Conservation (phyloP, 1,140 invertebrate genomes). For the Calliopsis andreniformis region DNA sequence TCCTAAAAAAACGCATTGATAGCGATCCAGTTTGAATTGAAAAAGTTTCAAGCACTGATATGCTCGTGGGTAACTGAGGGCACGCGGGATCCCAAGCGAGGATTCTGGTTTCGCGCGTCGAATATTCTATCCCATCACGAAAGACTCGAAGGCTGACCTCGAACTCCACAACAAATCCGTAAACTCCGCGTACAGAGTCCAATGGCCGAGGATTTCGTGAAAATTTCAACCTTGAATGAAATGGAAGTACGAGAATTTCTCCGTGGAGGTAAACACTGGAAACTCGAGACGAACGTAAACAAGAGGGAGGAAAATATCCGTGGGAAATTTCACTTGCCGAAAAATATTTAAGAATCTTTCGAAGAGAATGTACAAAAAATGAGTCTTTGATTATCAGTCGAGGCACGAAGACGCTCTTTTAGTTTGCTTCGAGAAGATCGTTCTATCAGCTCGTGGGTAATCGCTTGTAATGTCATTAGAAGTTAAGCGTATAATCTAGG, state of each 20-base stretch:
- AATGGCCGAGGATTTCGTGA: neutral
- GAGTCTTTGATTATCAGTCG: too few relatives aligned
- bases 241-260: neutral
- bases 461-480: too few relatives aligned
- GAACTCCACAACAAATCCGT: neutral
- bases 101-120: conserved; percentile 2
- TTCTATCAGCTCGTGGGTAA: too few relatives aligned
- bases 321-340: too few relatives aligned
- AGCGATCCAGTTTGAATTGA: neutral
- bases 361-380: too few relatives aligned
- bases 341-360: too few relatives aligned
- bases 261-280: neutral
- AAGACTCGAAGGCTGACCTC: conserved; percentile 1
- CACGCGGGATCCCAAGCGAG: neutral
- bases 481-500: too few relatives aligned
- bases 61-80: neutral
- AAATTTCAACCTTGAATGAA: neutral
- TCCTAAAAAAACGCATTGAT: neutral
- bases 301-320: too few relatives aligned
- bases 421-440: too few relatives aligned
- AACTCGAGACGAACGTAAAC: neutral
- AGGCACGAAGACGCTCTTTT: too few relatives aligned
- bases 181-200: neutral
- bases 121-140: neutral
- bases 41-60: conserved; percentile 2